Conservation (phyloP, 2,113 vertebrate species). For the Opisthocomus hoazin region DNA sequence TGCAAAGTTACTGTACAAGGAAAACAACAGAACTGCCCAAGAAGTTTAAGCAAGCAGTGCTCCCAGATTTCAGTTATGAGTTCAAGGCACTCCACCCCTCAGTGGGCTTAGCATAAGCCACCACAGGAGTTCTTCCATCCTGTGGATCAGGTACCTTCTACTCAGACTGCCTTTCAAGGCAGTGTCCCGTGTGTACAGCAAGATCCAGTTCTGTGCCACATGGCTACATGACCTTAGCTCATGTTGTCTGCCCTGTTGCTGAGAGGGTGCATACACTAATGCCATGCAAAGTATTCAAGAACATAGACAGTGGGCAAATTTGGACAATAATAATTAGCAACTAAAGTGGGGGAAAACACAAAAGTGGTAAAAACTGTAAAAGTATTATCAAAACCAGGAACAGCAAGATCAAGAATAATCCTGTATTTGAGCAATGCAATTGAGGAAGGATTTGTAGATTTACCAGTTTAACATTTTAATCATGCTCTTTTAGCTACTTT, state of each 20-base stretch:
- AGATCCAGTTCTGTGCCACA: neutral
- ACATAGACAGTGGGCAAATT: neutral
- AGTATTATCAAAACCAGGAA: neutral
- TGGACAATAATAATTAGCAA: neutral
- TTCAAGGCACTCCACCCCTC: neutral
- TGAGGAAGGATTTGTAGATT: neutral
- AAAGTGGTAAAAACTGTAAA: neutral
- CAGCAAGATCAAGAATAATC: neutral
- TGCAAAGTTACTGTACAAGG: fast-evolving
- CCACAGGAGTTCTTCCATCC: neutral
- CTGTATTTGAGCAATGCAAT: neutral
- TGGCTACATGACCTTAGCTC: neutral
- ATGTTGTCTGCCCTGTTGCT: neutral
- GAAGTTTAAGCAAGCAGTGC: neutral
- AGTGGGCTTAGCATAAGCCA: neutral
- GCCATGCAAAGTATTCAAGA: neutral
- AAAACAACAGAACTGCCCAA: neutral
- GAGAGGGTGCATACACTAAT: neutral
- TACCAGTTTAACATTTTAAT: neutral
- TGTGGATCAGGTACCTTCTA: neutral
- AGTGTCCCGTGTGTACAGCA: neutral
- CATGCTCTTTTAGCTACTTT: neutral
- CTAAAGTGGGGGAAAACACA: too few species aligned
- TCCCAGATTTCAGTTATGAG: neutral
- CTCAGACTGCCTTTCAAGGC: neutral